A percentile compares a stretch with the other conserved stretches of the same genome.
Conservation (phyloP, 2,888 invertebrate species). For the Hypomecis atomaria region DNA sequence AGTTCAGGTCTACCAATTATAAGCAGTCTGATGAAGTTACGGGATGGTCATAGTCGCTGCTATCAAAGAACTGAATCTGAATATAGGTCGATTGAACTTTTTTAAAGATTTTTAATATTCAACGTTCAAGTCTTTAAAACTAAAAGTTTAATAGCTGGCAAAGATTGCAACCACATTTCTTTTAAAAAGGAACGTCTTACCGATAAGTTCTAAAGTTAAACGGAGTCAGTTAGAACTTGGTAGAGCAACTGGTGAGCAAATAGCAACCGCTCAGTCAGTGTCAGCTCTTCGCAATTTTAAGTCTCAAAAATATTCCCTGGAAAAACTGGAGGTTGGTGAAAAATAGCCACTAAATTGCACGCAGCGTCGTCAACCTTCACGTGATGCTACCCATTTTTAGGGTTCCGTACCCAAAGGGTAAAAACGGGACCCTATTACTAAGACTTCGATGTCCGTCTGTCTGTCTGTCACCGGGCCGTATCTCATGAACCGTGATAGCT, state of each 20-base stretch:
- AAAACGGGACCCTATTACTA: too few relatives aligned
- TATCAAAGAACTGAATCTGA: too few relatives aligned
- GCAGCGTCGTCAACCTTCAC: too few relatives aligned
- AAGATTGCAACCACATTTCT: constrained; percentile 46
- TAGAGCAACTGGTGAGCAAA: constrained; percentile 55
- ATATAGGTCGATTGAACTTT: too few relatives aligned
- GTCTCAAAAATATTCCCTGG: neutral
- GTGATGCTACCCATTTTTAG: too few relatives aligned
- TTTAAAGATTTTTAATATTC: constrained; percentile 43
- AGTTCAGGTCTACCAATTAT: too few relatives aligned
- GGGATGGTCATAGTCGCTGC: too few relatives aligned
- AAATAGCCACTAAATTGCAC: neutral
- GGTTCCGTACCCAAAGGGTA: too few relatives aligned
- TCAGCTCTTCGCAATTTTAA: constrained; percentile 27
- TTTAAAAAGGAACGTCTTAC: constrained; percentile 40
- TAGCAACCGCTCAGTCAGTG: constrained; percentile 52
- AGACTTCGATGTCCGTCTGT: too few relatives aligned
- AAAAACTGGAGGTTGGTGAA: neutral
- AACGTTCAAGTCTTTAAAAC: constrained; percentile 42
- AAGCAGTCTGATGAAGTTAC: too few relatives aligned
- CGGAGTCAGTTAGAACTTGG: constrained; percentile 37
- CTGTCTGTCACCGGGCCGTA: too few relatives aligned
- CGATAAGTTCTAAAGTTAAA: constrained; percentile 58
- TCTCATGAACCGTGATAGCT: too few relatives aligned
- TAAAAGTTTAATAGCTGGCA: constrained; percentile 46